A percentile compares a stretch with the other conserved stretches of the same genome.
phyloP scores from a whole-genome alignment of 2,888 invertebrate species.

The Molorchus minor region DNA sequence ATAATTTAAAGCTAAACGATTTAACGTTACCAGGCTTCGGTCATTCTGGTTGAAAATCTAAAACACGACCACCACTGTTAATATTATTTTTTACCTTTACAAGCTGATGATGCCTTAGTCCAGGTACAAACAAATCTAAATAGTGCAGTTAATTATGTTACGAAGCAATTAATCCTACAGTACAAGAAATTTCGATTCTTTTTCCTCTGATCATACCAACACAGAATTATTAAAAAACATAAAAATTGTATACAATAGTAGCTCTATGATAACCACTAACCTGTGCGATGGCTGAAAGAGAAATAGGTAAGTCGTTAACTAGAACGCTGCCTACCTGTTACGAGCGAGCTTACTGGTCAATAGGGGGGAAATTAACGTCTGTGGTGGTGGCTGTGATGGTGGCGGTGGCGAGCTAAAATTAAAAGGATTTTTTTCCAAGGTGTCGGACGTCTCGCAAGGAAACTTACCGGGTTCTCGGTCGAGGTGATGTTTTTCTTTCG shows the following conservation, averaged over 20 bases:
- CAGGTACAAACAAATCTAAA: no score
- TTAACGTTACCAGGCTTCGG: no score
- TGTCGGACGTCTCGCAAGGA: no score
- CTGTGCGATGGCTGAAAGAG: slow-evolving; percentile 45
- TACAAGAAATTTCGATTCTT: slow-evolving; percentile 8
- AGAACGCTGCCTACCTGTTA: slow-evolving; percentile 58
- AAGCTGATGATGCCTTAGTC: no score
- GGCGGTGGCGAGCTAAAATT: slow-evolving; percentile 47
- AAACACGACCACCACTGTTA: no score
- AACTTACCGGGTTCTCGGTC: slow-evolving; percentile 55
- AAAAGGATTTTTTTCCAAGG: slow-evolving; percentile 6
- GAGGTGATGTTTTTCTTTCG: slow-evolving; percentile 53
- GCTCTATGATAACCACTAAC: slow-evolving; percentile 44
- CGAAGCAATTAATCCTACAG: slow-evolving; percentile 15
- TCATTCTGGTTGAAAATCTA: no score
- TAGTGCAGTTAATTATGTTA: slow-evolving; percentile 22
- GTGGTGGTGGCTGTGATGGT: slow-evolving; percentile 53
- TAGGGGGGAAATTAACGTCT: slow-evolving; percentile 39
- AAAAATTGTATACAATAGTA: slow-evolving; percentile 15
- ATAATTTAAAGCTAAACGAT: no score
- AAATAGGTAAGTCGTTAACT: slow-evolving; percentile 37
- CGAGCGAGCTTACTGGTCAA: slow-evolving; percentile 60
- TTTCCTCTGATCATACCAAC: slow-evolving; percentile 1
- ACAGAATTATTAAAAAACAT: slow-evolving; percentile 18
- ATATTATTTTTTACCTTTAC: no score